Conservation (phyloP, 2,888 invertebrate genomes). For the Thymelicus sylvestris region DNA sequence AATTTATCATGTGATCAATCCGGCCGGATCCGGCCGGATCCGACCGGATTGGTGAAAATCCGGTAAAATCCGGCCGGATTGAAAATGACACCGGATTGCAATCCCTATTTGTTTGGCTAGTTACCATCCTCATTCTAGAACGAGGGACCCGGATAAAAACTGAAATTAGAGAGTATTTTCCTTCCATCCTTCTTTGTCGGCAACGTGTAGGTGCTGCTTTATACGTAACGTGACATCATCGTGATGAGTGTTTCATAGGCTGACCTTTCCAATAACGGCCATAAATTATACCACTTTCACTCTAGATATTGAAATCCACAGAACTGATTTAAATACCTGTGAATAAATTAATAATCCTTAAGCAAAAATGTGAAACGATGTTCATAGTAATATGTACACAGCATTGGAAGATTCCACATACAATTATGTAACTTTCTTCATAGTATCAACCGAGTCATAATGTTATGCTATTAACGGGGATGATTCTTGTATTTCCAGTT, state of each 20-base stretch:
- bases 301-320: constrained; percentile 13
- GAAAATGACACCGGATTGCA: too few species aligned
- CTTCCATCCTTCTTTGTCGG: too few species aligned
- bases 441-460: constrained; percentile 6
- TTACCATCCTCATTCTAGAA: too few species aligned
- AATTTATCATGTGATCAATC: too few species aligned
- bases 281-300: constrained; percentile 23
- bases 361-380: constrained; percentile 18
- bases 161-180: too few species aligned
- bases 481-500: constrained; percentile 33
- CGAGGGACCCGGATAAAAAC: too few species aligned
- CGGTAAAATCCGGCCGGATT: too few species aligned
- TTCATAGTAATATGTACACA: constrained; percentile 23
- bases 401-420: constrained; percentile 25
- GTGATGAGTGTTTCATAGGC: background rate
- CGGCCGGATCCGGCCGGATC: too few species aligned
- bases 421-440: constrained; percentile 20
- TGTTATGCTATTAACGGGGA: constrained; percentile 29
- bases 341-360: constrained; percentile 33
- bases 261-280: background rate
- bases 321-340: constrained; percentile 26
- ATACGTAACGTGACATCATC: too few species aligned
- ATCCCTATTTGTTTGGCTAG: too few species aligned
- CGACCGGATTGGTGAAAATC: too few species aligned
- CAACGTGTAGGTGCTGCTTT: too few species aligned